Base-by-base conservation (phyloP, 1,140 invertebrate species). In the Neuroterus valhalla region DNA sequence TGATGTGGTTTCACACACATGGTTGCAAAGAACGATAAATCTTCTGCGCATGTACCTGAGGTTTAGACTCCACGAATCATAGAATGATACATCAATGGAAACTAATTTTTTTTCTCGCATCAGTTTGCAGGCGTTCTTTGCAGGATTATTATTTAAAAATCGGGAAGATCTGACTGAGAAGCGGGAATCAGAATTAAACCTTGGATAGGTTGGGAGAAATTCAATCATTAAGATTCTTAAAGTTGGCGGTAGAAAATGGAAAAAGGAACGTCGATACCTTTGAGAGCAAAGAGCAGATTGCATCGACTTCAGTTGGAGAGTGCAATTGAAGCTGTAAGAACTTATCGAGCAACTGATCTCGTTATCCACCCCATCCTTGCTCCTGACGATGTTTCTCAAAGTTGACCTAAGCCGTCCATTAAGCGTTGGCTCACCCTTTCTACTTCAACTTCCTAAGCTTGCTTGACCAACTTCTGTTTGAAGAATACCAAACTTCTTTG, bases 261-360 rank as follows among this genome's bases (percentile, higher is more conserved):
- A 50, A 21, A 17, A 50, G n/a, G n/a, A 50, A 21, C 17, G 17
- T 21, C 17, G 46, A 15, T 50, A 38, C 8, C 31, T 38, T 38
- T 50, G 6, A n/a, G n/a, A n/a, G 3, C 2, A n/a, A 50, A 76
- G 71, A 76, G 71, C 70, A 75, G 76, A 79, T 71, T 76, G 72
- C 76, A 77, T 78, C 74, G 74, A 79, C 78, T 81, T 76, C n/a
- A 68, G 71, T 74, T 76, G 70, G 72, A 76, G 75, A 78, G 74
- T 68, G 76, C 81, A 82, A 80, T 82, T 80, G 78, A 82, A 77
- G 78, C 78, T 82, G 79, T 80, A 82, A 82, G 78, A 82, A 82
- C 76, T 78, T 80, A 82, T 78, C 81, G 75, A 82, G 76, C 78
- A 82, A 76, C 78, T 82, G 78, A 80, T 78, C 78, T 82, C 76